These are phyloP conservation scores for Heliothis virescens DNA, from an alignment of 1,140 invertebrate species.

Conservation along the genomic window DNA sequence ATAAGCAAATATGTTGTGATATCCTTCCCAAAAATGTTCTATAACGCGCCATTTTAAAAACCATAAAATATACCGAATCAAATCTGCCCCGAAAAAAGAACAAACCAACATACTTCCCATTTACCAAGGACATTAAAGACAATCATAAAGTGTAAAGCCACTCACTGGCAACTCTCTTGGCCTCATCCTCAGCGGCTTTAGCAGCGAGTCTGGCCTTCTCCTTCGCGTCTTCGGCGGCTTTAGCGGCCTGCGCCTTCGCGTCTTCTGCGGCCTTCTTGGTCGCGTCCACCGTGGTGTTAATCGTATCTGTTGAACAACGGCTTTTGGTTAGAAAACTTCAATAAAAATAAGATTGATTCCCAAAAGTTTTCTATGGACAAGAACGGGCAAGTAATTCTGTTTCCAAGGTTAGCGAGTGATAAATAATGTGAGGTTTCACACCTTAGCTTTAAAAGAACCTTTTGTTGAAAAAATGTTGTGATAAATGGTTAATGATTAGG, in stretches of 20 bases:
- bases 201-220: constrained; percentile 75
- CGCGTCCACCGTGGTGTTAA: constrained; percentile 80
- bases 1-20: neutral
- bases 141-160: no score
- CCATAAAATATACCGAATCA: no score
- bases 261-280: constrained; percentile 81
- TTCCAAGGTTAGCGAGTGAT: no score
- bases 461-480: neutral
- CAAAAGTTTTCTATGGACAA: no score
- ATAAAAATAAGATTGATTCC: no score
- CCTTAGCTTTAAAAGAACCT: neutral
- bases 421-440: neutral
- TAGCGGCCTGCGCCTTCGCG: constrained; percentile 63
- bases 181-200: constrained; percentile 78
- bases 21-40: no score
- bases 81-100: no score
- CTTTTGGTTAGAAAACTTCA: constrained; percentile 21
- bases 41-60: no score
- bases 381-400: no score
- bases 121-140: no score
- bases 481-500: no score
- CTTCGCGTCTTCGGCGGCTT: constrained; percentile 79
- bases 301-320: constrained; percentile 73
- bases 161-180: constrained; percentile 78
- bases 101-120: no score